phyloP scores from a whole-genome alignment of 2,113 vertebrate genomes.

The Tretioscincus oriximinensis region DNA sequence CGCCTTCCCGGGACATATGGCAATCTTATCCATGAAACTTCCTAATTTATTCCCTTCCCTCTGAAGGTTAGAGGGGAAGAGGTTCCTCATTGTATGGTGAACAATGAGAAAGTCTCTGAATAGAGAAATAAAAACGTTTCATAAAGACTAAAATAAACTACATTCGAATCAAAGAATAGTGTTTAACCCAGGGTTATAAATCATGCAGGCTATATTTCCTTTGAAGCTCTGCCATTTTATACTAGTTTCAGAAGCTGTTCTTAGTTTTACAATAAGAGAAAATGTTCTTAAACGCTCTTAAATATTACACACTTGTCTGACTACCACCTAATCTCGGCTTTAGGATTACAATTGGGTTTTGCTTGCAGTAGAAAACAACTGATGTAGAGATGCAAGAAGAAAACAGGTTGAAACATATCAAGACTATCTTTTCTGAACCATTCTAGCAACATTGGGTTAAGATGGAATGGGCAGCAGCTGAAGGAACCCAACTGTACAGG shows the following conservation, averaged over 20 bases:
- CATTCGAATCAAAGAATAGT: not conserved
- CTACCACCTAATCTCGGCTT: no score
- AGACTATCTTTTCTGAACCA: no score
- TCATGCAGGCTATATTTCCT: not conserved
- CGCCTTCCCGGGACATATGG: no score
- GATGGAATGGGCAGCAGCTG: not conserved
- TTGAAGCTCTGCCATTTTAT: not conserved
- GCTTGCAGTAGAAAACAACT: not conserved
- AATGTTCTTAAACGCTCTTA: not conserved
- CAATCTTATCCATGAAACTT: no score
- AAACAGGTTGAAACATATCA: not conserved
- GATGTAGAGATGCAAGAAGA: not conserved
- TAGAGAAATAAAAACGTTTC: not conserved
- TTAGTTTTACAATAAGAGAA: not conserved
- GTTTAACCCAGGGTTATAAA: not conserved
- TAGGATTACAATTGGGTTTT: not conserved
- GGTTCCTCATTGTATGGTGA: not conserved
- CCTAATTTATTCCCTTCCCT: not conserved
- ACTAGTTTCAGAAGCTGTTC: not conserved
- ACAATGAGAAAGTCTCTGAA: not conserved
- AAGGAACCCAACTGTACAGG: no score
- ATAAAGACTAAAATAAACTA: not conserved
- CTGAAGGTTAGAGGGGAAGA: not conserved
- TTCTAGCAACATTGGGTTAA: not conserved
- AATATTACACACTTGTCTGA: not conserved